Percentiles rank a stretch among this genome's conserved stretches.
phyloP scores from a whole-genome alignment of 2,797 vertebrate genomes.

The Melanitta fusca region DNA sequence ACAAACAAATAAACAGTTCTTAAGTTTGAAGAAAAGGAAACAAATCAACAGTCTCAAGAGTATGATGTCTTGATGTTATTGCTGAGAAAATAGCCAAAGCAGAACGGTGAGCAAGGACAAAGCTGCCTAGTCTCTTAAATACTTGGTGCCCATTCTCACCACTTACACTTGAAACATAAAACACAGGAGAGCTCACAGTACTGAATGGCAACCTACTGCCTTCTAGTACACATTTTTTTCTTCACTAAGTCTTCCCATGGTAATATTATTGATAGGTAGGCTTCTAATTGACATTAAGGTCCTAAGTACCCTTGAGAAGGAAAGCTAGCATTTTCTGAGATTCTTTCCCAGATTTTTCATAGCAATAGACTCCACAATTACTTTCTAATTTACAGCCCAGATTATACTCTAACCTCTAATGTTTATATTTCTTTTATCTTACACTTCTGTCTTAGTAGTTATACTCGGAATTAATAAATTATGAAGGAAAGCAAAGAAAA shows the following conservation, averaged over 20 bases:
- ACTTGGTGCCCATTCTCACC: background rate
- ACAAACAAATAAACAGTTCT: background rate
- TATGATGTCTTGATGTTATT: background rate
- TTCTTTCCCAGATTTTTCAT: background rate
- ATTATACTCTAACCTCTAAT: constrained; percentile 15
- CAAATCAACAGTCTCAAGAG: background rate
- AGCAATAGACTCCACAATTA: background rate
- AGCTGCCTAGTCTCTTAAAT: background rate
- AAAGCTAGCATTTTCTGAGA: background rate
- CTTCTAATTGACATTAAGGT: background rate
- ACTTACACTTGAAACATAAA: accelerated
- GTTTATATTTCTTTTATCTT: constrained; percentile 18
- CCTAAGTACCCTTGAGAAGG: background rate
- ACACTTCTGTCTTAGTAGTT: background rate
- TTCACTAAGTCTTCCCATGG: background rate
- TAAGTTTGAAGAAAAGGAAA: background rate
- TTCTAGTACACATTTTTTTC: background rate
- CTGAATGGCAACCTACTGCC: background rate
- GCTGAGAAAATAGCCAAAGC: background rate
- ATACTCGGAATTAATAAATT: constrained; percentile 36
- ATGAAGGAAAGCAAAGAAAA: constrained; percentile 24
- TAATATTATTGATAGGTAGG: background rate
- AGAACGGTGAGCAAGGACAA: background rate
- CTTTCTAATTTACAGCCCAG: background rate
- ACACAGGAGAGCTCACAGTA: background rate